Evolutionary conservation across 1,140 invertebrate species (phyloP).

Genomic region (Marisa cornuarietis): DNA sequence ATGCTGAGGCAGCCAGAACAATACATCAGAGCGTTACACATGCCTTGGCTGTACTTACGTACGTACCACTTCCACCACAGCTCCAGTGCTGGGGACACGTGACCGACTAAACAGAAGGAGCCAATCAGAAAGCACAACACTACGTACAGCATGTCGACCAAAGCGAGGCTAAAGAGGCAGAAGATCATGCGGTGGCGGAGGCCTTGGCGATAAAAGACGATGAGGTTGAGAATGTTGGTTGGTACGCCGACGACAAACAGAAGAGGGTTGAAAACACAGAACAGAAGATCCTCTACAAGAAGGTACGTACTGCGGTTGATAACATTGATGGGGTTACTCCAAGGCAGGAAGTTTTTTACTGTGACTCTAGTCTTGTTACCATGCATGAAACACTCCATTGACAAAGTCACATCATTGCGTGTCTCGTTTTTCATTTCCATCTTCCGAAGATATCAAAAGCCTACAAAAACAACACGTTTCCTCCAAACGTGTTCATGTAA

Average conservation of each 20-base stretch:
- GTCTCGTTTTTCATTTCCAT: too few species aligned
- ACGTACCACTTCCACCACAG: slow-evolving; percentile 14
- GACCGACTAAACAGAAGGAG: background rate
- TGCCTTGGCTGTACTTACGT: slow-evolving; percentile 1
- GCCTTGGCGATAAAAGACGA: slow-evolving; percentile 1
- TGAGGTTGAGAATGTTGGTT: background rate
- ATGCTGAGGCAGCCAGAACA: slow-evolving; percentile 7
- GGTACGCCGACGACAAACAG: background rate
- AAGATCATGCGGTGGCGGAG: background rate
- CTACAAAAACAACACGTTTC: too few species aligned
- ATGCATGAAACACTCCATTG: too few species aligned
- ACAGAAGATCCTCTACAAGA: background rate
- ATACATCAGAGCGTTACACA: slow-evolving; percentile 2
- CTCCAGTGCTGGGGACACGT: background rate
- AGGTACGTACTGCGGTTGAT: background rate
- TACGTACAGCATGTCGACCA: background rate
- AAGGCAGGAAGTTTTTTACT: background rate
- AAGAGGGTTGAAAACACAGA: background rate
- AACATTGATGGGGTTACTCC: background rate
- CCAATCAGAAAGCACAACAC: background rate
- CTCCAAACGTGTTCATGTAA: too few species aligned
- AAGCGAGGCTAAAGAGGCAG: background rate
- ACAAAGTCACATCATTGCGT: too few species aligned
- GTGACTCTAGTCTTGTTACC: too few species aligned
- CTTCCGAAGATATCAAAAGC: too few species aligned